These are phyloP conservation scores for Nymphicus hollandicus DNA, from an alignment of 2,113 vertebrate genomes.

Conservation along the genomic window DNA sequence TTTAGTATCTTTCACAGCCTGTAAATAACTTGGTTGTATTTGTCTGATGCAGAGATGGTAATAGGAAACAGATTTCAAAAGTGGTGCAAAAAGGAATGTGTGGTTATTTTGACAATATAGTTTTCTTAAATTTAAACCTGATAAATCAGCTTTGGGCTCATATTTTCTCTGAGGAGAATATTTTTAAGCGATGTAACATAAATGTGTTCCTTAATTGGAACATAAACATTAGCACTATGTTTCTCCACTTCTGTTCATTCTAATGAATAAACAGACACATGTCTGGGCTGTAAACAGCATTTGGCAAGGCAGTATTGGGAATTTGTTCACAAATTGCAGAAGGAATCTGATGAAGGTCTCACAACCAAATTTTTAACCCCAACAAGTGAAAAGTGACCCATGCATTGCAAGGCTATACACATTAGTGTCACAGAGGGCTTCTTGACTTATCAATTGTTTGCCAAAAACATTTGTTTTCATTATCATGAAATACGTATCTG, in stretches of 20 bases:
- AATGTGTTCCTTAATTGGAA: slow-evolving; percentile 20
- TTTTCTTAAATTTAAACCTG: slow-evolving; percentile 62
- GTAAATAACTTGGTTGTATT: slow-evolving; percentile 67
- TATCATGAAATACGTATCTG: neutral
- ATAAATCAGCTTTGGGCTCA: slow-evolving; percentile 23
- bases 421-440: neutral
- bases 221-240: slow-evolving; percentile 7
- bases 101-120: slow-evolving; percentile 61
- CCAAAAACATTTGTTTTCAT: neutral
- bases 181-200: slow-evolving; percentile 3
- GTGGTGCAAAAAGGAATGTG: slow-evolving; percentile 50
- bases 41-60: slow-evolving; percentile 65
- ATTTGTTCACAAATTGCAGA: neutral
- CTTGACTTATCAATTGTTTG: neutral
- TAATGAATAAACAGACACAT: neutral
- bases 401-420: neutral
- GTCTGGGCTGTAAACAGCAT: neutral
- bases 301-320: neutral
- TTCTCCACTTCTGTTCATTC: neutral
- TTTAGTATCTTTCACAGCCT: slow-evolving; percentile 70
- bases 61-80: slow-evolving; percentile 63
- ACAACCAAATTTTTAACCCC: neutral
- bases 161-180: slow-evolving; percentile 23
- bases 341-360: neutral
- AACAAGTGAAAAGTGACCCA: neutral